A percentile compares a stretch with the other conserved stretches of the same genome.
phyloP scores from a whole-genome alignment of 2,888 invertebrate genomes.

The Odontocolon sp. region DNA sequence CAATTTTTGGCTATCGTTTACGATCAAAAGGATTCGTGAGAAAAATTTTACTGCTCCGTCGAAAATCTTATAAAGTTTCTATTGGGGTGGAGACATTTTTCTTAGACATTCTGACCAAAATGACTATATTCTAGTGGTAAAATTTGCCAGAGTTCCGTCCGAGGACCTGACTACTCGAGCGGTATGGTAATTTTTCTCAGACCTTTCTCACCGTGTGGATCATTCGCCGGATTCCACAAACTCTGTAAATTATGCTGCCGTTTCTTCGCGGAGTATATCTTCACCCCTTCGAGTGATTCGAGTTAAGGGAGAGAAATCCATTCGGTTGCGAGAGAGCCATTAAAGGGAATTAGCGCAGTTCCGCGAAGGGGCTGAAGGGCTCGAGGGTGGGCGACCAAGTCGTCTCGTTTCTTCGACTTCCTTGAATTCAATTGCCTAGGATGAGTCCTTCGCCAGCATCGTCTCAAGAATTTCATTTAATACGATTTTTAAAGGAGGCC shows the following conservation, averaged over 20 bases:
- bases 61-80: too few relatives aligned
- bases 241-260: not conserved
- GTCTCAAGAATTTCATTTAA: conserved; percentile 54
- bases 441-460: conserved; percentile 24
- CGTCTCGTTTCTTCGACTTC: conserved; percentile 23
- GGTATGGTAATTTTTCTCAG: too few relatives aligned
- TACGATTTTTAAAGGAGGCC: conserved; percentile 49
- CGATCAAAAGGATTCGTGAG: too few relatives aligned
- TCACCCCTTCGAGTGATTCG: conserved; percentile 16
- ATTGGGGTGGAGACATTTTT: too few relatives aligned
- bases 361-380: conserved; percentile 43
- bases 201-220: not conserved
- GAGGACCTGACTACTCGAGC: too few relatives aligned
- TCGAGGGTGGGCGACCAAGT: not conserved
- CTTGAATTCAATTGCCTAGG: conserved; percentile 48
- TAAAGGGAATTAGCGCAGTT: conserved; percentile 53
- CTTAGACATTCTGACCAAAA: too few relatives aligned
- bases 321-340: conserved; percentile 47
- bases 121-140: too few relatives aligned
- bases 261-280: not conserved
- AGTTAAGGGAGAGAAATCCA: conserved; percentile 42
- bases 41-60: too few relatives aligned
- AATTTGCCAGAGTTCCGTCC: too few relatives aligned
- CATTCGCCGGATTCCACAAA: conserved; percentile 10
- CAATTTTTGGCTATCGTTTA: not conserved